These are phyloP conservation scores for Galagoides demidoff DNA, from an alignment of 2,797 vertebrate genomes.

Conservation along the genomic window DNA sequence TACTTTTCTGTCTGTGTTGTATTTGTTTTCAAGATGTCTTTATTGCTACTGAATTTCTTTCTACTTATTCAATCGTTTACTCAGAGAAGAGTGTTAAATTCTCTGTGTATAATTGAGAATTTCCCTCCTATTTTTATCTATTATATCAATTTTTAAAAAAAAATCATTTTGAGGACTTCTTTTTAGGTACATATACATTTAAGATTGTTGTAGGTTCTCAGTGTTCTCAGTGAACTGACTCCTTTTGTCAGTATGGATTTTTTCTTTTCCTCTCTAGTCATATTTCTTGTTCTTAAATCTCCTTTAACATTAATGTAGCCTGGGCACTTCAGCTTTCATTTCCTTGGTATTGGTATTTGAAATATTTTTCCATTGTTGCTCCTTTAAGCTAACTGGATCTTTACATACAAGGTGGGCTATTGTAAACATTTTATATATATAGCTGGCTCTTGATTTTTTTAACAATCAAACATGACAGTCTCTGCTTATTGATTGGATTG, in stretches of 20 bases:
- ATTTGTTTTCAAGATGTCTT: background rate
- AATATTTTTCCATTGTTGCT: background rate
- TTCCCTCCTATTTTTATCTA: background rate
- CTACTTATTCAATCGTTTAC: background rate
- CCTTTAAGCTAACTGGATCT: background rate
- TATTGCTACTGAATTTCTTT: background rate
- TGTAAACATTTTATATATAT: background rate
- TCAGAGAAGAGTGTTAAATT: background rate
- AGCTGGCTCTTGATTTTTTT: background rate
- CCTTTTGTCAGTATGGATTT: background rate
- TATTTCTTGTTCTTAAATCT: background rate
- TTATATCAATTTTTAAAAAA: background rate
- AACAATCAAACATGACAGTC: background rate
- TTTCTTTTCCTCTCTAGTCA: background rate
- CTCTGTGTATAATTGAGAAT: background rate
- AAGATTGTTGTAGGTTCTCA: background rate
- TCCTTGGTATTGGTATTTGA: background rate
- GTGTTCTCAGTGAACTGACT: background rate
- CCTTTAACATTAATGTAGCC: background rate
- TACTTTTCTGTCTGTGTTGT: background rate
- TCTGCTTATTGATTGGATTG: background rate
- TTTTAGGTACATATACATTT: background rate
- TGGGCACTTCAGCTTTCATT: background rate
- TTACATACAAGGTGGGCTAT: background rate
- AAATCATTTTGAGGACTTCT: background rate